Percentiles rank a stretch among this genome's conserved stretches.
Evolutionary conservation across 2,797 vertebrate species (phyloP).

Genomic region (Tachyglossus aculeatus): DNA sequence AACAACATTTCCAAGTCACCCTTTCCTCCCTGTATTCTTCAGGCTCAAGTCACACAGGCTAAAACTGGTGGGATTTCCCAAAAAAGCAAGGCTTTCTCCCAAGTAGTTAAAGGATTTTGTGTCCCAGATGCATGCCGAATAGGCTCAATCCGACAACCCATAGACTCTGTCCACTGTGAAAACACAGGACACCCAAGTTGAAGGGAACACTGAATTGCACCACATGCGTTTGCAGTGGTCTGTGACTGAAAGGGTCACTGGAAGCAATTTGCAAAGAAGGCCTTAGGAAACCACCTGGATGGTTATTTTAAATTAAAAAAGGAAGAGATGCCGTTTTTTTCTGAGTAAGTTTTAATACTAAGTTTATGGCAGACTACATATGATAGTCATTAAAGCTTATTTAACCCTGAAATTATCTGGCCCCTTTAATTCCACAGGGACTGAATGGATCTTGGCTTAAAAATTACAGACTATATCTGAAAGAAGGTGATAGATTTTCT

Average conservation of each 20-base stretch:
- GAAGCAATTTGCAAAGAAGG: slow-evolving; percentile 82
- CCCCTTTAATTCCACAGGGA: slow-evolving; percentile 70
- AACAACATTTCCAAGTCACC: too few relatives aligned
- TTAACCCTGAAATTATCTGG: slow-evolving; percentile 83
- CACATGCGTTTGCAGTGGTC: slow-evolving; percentile 78
- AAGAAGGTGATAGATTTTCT: slow-evolving; percentile 69
- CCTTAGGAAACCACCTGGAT: slow-evolving; percentile 82
- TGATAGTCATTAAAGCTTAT: slow-evolving; percentile 85
- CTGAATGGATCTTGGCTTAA: slow-evolving; percentile 68
- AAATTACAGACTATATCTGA: slow-evolving; percentile 74
- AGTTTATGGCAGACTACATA: slow-evolving; percentile 79
- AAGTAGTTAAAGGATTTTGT: background rate
- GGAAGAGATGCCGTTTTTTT: slow-evolving; percentile 79
- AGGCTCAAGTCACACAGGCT: background rate
- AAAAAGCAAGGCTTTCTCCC: background rate
- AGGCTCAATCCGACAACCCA: slow-evolving; percentile 24
- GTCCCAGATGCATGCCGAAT: background rate
- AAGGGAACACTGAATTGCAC: slow-evolving; percentile 71
- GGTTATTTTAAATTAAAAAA: slow-evolving; percentile 80
- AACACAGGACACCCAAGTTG: slow-evolving; percentile 79
- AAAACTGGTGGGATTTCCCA: too few relatives aligned
- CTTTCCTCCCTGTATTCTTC: too few relatives aligned
- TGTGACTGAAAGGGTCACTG: slow-evolving; percentile 80
- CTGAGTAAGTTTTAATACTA: slow-evolving; percentile 76
- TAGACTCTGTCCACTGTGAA: slow-evolving; percentile 61